A percentile compares a stretch with the other conserved stretches of the same genome.
Evolutionary conservation across 2,797 vertebrate genomes (phyloP).

Genomic region (Rallus crepitans): DNA sequence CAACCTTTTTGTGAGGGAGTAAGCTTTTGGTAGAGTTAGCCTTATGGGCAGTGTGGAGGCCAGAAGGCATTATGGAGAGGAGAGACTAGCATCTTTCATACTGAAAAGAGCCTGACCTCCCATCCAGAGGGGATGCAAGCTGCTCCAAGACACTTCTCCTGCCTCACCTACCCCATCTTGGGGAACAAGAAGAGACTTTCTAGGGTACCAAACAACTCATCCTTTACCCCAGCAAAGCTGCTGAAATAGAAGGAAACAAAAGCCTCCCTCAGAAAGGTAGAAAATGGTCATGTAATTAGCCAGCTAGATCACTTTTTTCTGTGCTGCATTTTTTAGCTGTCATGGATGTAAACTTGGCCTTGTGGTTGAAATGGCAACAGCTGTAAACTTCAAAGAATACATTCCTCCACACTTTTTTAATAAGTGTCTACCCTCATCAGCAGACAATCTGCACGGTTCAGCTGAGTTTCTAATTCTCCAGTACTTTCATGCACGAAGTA

Average conservation of each 20-base stretch:
- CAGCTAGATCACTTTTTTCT: background rate
- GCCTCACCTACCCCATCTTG: background rate
- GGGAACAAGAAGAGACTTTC: background rate
- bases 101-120: background rate
- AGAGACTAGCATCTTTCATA: background rate
- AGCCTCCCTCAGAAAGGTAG: background rate
- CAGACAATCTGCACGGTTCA: conserved; percentile 21
- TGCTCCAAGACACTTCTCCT: background rate
- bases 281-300: background rate
- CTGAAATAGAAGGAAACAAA: background rate
- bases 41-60: background rate
- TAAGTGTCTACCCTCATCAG: conserved; percentile 1
- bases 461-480: conserved; percentile 49
- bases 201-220: background rate
- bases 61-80: background rate
- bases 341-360: conserved; percentile 2
- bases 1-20: background rate
- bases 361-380: conserved; percentile 32
- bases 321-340: background rate
- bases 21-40: background rate
- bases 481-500: conserved; percentile 62
- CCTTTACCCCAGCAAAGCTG: background rate
- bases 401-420: conserved; percentile 30
- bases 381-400: conserved; percentile 56
- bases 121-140: background rate